Conservation (phyloP, 2,797 vertebrate genomes). For the Gymnothorax javanicus region DNA sequence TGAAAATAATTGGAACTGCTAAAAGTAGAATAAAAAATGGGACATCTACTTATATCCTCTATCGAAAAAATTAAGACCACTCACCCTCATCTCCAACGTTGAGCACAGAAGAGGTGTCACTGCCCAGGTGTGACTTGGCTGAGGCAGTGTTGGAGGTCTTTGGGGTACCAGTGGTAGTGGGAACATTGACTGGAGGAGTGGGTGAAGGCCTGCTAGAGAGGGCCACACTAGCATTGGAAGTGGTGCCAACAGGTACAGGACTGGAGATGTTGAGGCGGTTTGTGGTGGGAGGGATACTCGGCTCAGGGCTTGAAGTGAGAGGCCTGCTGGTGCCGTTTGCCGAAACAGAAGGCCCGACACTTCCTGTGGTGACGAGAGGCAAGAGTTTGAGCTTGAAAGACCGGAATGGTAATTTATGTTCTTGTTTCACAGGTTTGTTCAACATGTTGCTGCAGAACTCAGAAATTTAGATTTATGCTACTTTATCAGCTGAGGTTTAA, state of each 20-base stretch:
- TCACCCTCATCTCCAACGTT: conserved; percentile 63
- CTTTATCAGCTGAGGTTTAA: not conserved
- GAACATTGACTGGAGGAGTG: conserved; percentile 16
- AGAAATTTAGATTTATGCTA: not conserved
- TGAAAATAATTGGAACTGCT: not conserved
- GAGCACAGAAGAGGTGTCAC: conserved; percentile 61
- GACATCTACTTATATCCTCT: not conserved
- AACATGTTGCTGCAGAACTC: not conserved
- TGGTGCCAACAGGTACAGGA: conserved; percentile 24
- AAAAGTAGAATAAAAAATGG: not conserved
- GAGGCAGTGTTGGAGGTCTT: conserved; percentile 37
- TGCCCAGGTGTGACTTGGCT: conserved; percentile 35
- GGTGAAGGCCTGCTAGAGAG: not conserved
- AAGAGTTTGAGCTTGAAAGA: not conserved
- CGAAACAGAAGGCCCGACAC: not conserved
- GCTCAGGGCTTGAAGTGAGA: not conserved
- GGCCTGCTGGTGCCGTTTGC: not conserved
- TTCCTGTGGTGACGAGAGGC: not conserved
- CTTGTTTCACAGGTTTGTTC: conserved; percentile 7
- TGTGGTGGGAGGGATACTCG: not conserved
- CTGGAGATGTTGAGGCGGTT: conserved; percentile 45
- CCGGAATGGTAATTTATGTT: not conserved
- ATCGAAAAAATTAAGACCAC: conserved; percentile 15
- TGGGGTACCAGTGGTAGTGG: not conserved
- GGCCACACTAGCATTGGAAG: conserved; percentile 22